Conservation (phyloP, 1,140 invertebrate species). For the Penaeus vannamei region DNA sequence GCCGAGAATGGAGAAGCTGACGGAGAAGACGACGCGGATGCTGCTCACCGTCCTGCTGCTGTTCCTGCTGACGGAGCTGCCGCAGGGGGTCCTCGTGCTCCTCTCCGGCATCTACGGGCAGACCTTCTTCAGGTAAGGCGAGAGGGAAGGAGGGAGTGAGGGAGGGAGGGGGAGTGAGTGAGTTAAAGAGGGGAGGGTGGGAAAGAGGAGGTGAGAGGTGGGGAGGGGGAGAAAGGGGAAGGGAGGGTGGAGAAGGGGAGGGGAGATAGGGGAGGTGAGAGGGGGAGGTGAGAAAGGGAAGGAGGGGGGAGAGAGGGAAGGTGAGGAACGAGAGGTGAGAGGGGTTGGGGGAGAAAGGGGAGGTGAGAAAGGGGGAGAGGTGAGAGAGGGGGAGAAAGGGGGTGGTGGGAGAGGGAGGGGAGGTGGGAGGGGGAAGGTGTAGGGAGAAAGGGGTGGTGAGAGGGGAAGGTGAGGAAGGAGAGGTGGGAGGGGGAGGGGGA, state of each 20-base stretch:
- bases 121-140: conserved; percentile 64
- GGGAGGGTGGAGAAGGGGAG: background rate
- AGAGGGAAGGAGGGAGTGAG: background rate
- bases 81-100: conserved; percentile 71
- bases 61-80: conserved; percentile 76
- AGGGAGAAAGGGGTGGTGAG: background rate
- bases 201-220: background rate
- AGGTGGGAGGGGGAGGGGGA: background rate
- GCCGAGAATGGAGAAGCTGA: conserved; percentile 65
- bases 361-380: too few relatives aligned
- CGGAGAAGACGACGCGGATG: conserved; percentile 76
- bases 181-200: background rate
- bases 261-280: background rate
- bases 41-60: conserved; percentile 76
- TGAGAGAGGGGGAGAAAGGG: background rate
- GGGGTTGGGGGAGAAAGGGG: background rate
- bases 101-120: conserved; percentile 68
- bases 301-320: background rate
- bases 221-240: background rate
- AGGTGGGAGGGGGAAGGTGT: background rate
- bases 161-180: background rate
- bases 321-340: background rate
- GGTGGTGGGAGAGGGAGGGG: background rate
- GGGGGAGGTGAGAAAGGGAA: background rate
- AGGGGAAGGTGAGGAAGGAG: background rate